phyloP scores from a whole-genome alignment of 2,113 vertebrate genomes.

The Pterocles orientalis region DNA sequence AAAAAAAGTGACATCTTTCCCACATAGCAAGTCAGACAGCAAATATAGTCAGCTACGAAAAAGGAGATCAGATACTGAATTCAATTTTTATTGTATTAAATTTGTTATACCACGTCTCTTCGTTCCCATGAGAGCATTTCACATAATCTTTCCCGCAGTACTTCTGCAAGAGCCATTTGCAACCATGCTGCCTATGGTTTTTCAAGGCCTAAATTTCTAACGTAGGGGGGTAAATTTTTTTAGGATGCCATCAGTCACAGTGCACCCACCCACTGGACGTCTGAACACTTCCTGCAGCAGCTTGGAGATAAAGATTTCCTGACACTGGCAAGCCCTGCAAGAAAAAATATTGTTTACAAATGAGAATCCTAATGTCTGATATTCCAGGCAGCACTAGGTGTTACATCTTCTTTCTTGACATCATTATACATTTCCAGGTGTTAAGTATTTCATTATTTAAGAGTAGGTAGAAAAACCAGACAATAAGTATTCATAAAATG shows the following conservation, averaged over 20 bases:
- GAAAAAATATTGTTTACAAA: constrained; percentile 26
- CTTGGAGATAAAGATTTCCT: background rate
- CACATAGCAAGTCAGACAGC: background rate
- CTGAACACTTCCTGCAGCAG: background rate
- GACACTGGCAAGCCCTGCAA: background rate
- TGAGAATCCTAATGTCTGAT: background rate
- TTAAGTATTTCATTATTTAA: constrained; percentile 28
- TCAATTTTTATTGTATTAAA: constrained; percentile 22
- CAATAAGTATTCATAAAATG: constrained; percentile 35
- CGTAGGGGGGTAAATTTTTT: background rate
- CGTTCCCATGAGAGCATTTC: background rate
- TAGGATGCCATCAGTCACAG: background rate
- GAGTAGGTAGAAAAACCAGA: constrained; percentile 18
- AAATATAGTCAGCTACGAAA: background rate
- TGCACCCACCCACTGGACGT: background rate
- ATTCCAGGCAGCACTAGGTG: background rate
- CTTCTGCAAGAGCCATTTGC: constrained; percentile 40
- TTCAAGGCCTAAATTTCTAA: constrained; percentile 4
- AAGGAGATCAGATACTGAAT: constrained; percentile 5
- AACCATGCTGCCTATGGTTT: background rate
- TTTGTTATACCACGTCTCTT: constrained; percentile 2
- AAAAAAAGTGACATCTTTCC: background rate
- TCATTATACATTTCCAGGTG: background rate
- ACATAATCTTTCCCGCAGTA: background rate
- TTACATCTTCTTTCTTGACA: background rate